Conservation (phyloP, 2,797 vertebrate species). For the Labroides dimidiatus region DNA sequence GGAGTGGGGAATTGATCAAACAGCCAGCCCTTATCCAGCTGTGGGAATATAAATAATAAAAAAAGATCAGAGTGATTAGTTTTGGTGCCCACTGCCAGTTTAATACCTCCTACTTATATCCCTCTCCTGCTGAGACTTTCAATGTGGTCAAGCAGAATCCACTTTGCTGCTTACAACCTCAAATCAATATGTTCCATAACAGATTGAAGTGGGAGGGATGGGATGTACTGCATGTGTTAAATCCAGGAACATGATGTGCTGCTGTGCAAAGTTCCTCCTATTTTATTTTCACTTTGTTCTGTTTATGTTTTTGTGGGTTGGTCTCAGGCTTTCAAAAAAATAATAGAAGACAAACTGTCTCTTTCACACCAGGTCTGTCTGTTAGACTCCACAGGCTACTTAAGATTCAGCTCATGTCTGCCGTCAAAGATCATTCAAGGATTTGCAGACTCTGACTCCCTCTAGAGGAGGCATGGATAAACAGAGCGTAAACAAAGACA, state of each 20-base stretch:
- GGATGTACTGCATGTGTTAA: constrained; percentile 21
- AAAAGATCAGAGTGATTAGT: constrained; percentile 65
- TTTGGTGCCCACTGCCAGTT: constrained; percentile 40
- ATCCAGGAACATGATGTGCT: constrained; percentile 27
- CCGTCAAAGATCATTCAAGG: constrained; percentile 6
- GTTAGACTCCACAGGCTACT: constrained; percentile 9
- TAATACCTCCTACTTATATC: constrained; percentile 30
- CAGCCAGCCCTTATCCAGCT: constrained; percentile 36
- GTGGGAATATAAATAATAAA: constrained; percentile 68
- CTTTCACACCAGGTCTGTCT: constrained; percentile 15
- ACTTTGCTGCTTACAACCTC: constrained; percentile 42
- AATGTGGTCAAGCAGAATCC: constrained; percentile 55
- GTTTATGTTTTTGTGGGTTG: constrained; percentile 21
- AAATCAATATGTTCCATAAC: constrained; percentile 67
- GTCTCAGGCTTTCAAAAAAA: constrained; percentile 8
- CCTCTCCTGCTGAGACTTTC: constrained; percentile 45
- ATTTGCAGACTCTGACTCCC: constrained; percentile 69
- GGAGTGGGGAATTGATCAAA: constrained; percentile 71
- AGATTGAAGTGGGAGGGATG: constrained; percentile 41
- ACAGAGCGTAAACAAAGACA: constrained; percentile 19
- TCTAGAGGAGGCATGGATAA: constrained; percentile 65
- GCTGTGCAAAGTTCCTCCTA: neutral
- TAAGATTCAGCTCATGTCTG: constrained; percentile 23
- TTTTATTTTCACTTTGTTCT: constrained; percentile 29
- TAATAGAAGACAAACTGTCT: neutral